Conservation (phyloP, 2,888 invertebrate genomes). For the Campoletis raptor region DNA sequence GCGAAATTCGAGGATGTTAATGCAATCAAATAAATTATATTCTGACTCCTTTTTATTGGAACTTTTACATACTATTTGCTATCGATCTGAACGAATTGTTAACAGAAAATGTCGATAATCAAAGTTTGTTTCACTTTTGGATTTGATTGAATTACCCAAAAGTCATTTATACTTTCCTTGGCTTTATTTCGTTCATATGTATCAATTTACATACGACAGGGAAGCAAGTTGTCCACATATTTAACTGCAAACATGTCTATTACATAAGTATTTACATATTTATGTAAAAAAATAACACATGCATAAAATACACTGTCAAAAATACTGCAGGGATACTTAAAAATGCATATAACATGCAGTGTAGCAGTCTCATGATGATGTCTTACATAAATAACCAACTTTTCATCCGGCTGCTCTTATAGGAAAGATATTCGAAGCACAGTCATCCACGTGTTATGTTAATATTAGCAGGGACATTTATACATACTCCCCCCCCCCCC, state of each 20-base stretch:
- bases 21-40: background rate
- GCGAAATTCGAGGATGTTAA: slow-evolving; percentile 39
- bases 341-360: slow-evolving; percentile 49
- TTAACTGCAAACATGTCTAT: background rate
- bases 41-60: slow-evolving; percentile 36
- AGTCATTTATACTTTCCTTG: background rate
- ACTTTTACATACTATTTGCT: slow-evolving; percentile 6
- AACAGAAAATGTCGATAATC: background rate
- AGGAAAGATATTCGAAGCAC: slow-evolving; percentile 51
- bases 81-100: background rate
- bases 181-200: background rate
- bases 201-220: background rate
- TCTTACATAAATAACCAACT: slow-evolving; percentile 63
- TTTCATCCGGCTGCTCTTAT: slow-evolving; percentile 49
- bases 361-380: slow-evolving; percentile 34
- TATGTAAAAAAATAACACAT: background rate
- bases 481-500: background rate
- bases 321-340: slow-evolving; percentile 11
- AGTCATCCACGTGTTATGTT: slow-evolving; percentile 60
- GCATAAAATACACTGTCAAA: slow-evolving; percentile 32
- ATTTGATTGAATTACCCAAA: background rate
- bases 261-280: slow-evolving; percentile 30
- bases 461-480: slow-evolving; percentile 51
- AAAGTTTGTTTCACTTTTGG: background rate
- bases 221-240: background rate